These are phyloP conservation scores for Eristalis intricaria DNA, from an alignment of 2,888 invertebrate genomes.

Conservation along the genomic window DNA sequence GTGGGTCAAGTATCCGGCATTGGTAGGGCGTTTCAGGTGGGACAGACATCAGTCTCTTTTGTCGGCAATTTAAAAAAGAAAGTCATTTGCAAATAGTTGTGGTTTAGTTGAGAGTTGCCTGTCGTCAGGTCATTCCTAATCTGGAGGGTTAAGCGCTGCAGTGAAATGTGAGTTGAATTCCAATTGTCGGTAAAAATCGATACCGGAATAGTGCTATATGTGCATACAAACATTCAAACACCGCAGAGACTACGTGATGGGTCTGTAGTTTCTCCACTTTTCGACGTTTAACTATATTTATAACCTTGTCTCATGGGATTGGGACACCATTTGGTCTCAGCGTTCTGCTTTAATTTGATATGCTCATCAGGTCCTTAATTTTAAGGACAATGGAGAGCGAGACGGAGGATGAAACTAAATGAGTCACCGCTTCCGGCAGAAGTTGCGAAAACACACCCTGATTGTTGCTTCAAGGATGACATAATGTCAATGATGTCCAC, in stretches of 20 bases:
- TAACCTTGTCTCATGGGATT: background rate
- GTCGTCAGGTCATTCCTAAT: background rate
- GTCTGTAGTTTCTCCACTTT: too few relatives aligned
- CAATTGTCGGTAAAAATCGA: background rate
- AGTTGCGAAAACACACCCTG: constrained; percentile 14
- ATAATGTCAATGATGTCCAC: constrained; percentile 24
- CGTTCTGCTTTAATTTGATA: too few relatives aligned
- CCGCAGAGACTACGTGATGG: too few relatives aligned
- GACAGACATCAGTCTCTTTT: too few relatives aligned
- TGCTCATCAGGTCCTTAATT: background rate
- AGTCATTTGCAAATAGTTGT: background rate
- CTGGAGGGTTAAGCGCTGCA: background rate
- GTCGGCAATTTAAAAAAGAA: too few relatives aligned
- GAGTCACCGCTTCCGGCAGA: constrained; percentile 21
- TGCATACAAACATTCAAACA: background rate
- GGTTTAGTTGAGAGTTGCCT: background rate
- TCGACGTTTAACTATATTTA: background rate
- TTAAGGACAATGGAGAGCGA: background rate
- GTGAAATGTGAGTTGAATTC: background rate
- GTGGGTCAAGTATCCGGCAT: constrained; percentile 47
- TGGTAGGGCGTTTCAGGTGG: background rate
- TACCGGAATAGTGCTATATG: background rate
- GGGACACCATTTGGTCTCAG: background rate
- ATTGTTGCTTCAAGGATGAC: constrained; percentile 19
- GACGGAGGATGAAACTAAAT: background rate